phyloP scores from a whole-genome alignment of 2,888 invertebrate genomes.

The Drosophila melanosoma region DNA sequence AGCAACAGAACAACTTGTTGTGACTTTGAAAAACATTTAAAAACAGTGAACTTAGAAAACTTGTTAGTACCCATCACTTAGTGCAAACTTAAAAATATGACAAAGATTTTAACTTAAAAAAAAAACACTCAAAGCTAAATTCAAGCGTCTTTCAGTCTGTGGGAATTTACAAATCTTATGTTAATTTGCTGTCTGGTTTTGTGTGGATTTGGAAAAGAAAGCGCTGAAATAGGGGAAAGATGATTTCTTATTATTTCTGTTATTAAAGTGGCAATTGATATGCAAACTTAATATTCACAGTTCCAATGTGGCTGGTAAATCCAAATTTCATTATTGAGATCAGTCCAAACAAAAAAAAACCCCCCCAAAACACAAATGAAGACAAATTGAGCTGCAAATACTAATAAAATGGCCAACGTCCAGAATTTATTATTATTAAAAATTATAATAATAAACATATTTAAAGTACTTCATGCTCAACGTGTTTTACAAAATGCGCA shows the following conservation, averaged over 20 bases:
- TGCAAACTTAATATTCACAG: conserved; percentile 14
- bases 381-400: conserved; percentile 30
- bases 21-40: not conserved
- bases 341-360: conserved; percentile 10
- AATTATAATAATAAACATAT: conserved; percentile 13
- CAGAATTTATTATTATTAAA: conserved; percentile 2
- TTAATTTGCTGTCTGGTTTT: conserved; percentile 35
- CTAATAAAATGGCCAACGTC: conserved; percentile 4
- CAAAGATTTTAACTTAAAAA: not conserved
- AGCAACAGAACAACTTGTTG: conserved; percentile 29
- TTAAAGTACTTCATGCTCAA: not conserved
- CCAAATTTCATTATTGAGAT: conserved; percentile 9
- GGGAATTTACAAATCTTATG: conserved; percentile 36
- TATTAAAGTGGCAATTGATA: not conserved
- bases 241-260: conserved; percentile 13
- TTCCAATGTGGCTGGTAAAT: conserved; percentile 7
- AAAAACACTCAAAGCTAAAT: not conserved
- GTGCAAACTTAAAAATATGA: not conserved
- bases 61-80: not conserved
- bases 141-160: conserved; percentile 1
- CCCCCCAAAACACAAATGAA: conserved; percentile 13
- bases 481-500: conserved; percentile 48
- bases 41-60: not conserved
- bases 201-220: conserved; percentile 18
- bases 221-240: conserved; percentile 3